Conservation (phyloP, 2,797 vertebrate genomes). For the Numenius phaeopus region DNA sequence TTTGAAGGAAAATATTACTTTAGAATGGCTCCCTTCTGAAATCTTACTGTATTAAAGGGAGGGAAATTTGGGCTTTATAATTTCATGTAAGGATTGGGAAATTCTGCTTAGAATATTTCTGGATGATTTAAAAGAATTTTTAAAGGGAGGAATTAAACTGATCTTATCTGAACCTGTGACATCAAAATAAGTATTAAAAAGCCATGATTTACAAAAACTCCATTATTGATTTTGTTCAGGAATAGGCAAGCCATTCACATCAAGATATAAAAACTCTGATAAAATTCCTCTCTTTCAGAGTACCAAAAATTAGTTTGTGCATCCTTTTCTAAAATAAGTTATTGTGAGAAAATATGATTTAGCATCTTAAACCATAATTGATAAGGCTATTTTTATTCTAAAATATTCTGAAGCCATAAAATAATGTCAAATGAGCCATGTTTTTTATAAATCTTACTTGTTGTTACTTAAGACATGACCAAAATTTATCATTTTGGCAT, state of each 20-base stretch:
- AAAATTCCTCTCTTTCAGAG: background rate
- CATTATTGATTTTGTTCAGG: background rate
- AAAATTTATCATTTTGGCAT: background rate
- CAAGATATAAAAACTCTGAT: background rate
- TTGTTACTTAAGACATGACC: background rate
- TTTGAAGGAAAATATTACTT: background rate
- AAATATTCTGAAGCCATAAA: background rate
- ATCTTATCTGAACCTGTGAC: background rate
- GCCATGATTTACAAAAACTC: background rate
- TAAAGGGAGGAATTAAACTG: background rate
- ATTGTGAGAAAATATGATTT: background rate
- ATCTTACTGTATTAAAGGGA: background rate
- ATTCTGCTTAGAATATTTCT: background rate
- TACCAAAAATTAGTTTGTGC: background rate
- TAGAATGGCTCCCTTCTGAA: background rate
- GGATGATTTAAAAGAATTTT: background rate
- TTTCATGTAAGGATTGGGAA: background rate
- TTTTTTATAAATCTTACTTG: background rate
- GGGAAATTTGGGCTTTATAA: background rate
- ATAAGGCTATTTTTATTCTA: background rate
- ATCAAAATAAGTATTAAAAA: background rate
- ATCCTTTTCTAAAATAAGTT: background rate
- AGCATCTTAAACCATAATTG: background rate
- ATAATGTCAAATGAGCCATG: background rate
- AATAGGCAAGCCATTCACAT: background rate